Evolutionary conservation across 2,797 vertebrate genomes (phyloP).

Genomic region (Graptemys geographica): DNA sequence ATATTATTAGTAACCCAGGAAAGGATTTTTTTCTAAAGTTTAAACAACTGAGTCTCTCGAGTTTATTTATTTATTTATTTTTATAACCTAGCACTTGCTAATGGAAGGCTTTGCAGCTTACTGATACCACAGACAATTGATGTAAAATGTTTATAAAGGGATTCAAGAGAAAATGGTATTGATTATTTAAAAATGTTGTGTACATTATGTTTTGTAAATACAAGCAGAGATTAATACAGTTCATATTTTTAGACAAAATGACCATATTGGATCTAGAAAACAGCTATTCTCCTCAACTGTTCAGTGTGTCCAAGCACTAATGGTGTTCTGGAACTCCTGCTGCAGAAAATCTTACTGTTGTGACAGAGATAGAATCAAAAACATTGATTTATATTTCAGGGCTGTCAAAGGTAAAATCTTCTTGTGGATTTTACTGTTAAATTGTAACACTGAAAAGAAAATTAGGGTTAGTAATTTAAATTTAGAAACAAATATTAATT

Average conservation of each 20-base stretch:
- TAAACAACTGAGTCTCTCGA: not conserved
- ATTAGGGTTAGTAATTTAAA: conserved; percentile 46
- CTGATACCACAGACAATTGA: not conserved
- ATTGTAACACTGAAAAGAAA: conserved; percentile 49
- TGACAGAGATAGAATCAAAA: conserved; percentile 26
- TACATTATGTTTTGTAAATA: not conserved
- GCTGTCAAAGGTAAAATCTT: conserved; percentile 59
- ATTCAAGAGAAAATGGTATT: not conserved
- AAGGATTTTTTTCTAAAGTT: not conserved
- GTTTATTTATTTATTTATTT: not conserved
- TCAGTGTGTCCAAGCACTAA: not conserved
- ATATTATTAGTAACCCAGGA: not conserved
- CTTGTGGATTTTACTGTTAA: conserved; percentile 34
- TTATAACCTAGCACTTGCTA: not conserved
- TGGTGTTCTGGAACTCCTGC: not conserved
- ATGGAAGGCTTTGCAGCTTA: not conserved
- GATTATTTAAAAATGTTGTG: not conserved
- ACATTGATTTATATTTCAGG: conserved; percentile 52
- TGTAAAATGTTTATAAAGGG: not conserved
- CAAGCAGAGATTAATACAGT: not conserved
- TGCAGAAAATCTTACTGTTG: conserved; percentile 39
- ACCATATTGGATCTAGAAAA: not conserved
- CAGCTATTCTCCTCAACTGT: not conserved
- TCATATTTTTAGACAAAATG: not conserved
- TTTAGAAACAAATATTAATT: not conserved